These are phyloP conservation scores for Orycteropus afer DNA, from an alignment of 2,113 vertebrate genomes.

Conservation along the genomic window DNA sequence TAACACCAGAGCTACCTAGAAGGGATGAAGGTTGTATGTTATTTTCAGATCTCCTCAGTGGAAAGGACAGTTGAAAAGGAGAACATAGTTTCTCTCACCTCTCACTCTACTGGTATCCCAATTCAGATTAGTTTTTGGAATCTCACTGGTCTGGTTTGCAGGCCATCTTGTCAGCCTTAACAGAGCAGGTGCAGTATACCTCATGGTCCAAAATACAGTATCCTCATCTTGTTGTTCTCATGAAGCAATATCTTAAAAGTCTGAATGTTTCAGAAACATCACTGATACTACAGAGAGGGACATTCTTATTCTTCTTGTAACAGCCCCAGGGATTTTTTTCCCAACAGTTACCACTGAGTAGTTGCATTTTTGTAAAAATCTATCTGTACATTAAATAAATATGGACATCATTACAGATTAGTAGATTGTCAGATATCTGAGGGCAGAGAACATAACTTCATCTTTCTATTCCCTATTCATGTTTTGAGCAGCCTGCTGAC, in stretches of 20 bases:
- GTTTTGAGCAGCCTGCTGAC: background rate
- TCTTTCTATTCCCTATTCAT: background rate
- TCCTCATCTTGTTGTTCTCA: constrained; percentile 45
- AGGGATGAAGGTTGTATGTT: too few species aligned
- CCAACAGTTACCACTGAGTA: background rate
- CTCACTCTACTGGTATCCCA: background rate
- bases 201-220: background rate
- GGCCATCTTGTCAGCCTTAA: background rate
- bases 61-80: background rate
- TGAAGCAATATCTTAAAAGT: constrained; percentile 22
- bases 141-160: background rate
- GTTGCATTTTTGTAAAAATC: background rate
- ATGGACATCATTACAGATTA: background rate
- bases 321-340: background rate
- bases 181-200: background rate
- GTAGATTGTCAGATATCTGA: background rate
- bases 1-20: too few species aligned
- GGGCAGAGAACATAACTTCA: background rate
- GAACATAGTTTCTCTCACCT: background rate
- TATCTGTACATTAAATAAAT: background rate
- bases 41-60: background rate
- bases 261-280: background rate
- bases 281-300: background rate
- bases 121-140: background rate
- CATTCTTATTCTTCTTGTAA: background rate